Percentiles rank a stretch among this genome's conserved stretches.
Conservation (phyloP, 2,888 invertebrate species). For the Caenorhabditis sp. region DNA sequence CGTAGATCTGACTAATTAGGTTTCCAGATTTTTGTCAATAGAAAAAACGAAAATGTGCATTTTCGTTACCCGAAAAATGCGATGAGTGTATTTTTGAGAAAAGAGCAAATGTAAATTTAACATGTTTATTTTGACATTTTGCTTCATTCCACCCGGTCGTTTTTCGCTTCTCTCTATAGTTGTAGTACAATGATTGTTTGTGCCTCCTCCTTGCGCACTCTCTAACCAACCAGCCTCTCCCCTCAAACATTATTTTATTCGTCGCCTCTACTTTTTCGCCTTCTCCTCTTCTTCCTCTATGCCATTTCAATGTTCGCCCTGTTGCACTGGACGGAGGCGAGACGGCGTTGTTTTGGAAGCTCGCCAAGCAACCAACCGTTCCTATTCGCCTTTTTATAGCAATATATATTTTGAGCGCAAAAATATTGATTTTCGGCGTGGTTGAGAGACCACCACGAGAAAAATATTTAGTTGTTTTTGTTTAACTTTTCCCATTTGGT, state of each 20-base stretch:
- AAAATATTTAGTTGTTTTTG: too few relatives aligned
- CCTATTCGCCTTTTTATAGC: background rate
- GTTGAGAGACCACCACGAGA: background rate
- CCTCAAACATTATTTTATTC: background rate
- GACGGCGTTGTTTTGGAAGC: background rate
- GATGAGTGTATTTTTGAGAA: background rate
- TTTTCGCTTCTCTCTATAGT: background rate
- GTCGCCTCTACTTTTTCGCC: background rate
- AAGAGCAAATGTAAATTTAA: background rate
- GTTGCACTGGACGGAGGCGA: background rate
- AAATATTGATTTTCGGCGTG: background rate
- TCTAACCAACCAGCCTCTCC: background rate
- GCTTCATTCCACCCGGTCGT: background rate
- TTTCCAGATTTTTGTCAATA: too few relatives aligned
- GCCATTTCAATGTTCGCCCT: background rate
- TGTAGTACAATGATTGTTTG: background rate
- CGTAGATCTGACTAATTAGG: too few relatives aligned
- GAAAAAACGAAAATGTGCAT: too few relatives aligned
- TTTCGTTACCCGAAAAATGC: background rate
- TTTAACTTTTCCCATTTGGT: too few relatives aligned
- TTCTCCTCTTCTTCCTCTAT: background rate
- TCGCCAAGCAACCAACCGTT: background rate
- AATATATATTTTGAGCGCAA: background rate
- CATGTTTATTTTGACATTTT: background rate
- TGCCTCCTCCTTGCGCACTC: background rate